Percentiles rank a stretch among this genome's conserved stretches.
These are phyloP conservation scores for Brachylomia viminalis DNA, from an alignment of 2,888 invertebrate genomes.

Conservation along the genomic window DNA sequence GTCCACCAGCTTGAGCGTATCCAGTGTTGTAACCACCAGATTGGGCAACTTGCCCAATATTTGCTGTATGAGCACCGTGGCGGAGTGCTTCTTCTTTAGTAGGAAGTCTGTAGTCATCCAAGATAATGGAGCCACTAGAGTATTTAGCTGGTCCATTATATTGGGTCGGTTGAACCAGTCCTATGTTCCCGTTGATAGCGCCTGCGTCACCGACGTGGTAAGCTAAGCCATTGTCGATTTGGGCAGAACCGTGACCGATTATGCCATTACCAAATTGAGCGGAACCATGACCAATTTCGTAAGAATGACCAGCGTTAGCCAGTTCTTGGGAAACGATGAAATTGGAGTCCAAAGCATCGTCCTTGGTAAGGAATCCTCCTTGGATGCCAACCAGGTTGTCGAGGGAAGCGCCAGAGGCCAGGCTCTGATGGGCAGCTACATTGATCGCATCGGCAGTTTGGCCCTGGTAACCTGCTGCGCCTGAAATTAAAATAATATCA, in stretches of 20 bases:
- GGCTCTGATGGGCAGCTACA: conserved; percentile 87
- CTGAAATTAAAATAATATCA: conserved; percentile 70
- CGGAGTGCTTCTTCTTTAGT: conserved; percentile 70
- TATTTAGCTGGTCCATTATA: conserved; percentile 79
- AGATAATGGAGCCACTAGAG: conserved; percentile 84
- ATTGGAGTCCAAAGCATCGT: conserved; percentile 82
- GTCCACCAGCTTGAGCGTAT: conserved; percentile 34
- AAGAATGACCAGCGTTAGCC: conserved; percentile 70
- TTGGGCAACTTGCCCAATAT: conserved; percentile 29
- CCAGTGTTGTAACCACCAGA: conserved; percentile 43
- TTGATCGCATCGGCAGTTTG: conserved; percentile 87
- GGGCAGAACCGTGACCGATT: conserved; percentile 46
- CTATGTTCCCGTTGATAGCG: conserved; percentile 67
- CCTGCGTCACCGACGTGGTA: conserved; percentile 69
- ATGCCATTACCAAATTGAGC: conserved; percentile 52
- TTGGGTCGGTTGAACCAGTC: conserved; percentile 81
- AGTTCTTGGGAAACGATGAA: conserved; percentile 85
- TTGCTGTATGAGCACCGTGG: conserved; percentile 49
- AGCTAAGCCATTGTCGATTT: conserved; percentile 63
- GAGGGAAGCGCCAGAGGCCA: conserved; percentile 85
- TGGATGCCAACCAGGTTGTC: conserved; percentile 87
- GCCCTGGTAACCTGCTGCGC: conserved; percentile 86
- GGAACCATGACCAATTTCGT: conserved; percentile 65
- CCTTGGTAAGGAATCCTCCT: conserved; percentile 79
- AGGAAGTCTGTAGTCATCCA: conserved; percentile 86